Conservation (phyloP, 2,797 vertebrate species). For the Salarias fasciatus region DNA sequence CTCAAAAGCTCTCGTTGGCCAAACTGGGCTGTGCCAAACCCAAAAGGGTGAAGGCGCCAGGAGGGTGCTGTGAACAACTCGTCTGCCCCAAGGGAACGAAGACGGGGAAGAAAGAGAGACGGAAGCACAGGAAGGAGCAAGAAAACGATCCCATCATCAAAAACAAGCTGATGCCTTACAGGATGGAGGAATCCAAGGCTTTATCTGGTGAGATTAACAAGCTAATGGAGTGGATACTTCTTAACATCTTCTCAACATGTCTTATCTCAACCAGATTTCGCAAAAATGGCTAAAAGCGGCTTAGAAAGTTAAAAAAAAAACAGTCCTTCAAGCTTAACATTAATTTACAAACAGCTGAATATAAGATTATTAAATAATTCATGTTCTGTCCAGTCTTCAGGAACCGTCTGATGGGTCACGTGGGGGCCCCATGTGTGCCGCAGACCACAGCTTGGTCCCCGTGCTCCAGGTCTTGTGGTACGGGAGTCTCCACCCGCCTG, state of each 20-base stretch:
- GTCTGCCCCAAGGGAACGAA: slow-evolving; percentile 80
- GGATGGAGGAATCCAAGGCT: slow-evolving; percentile 81
- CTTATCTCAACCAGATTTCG: no score
- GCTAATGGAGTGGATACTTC: not conserved
- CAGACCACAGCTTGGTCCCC: slow-evolving; percentile 91
- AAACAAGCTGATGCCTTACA: slow-evolving; percentile 82
- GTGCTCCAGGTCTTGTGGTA: slow-evolving; percentile 90
- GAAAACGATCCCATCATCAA: slow-evolving; percentile 83
- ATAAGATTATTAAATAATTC: no score
- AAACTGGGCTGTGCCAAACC: slow-evolving; percentile 86
- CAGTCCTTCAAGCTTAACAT: no score
- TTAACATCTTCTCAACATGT: not conserved
- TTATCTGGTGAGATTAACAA: slow-evolving; percentile 81
- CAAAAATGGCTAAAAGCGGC: no score
- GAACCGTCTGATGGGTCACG: slow-evolving; percentile 66
- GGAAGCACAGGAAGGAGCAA: slow-evolving; percentile 73
- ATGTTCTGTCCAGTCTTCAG: slow-evolving; percentile 78
- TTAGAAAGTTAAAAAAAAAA: no score
- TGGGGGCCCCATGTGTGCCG: slow-evolving; percentile 82
- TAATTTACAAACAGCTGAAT: no score
- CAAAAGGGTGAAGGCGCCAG: slow-evolving; percentile 83
- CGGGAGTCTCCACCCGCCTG: slow-evolving; percentile 86
- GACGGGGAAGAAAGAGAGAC: slow-evolving; percentile 73
- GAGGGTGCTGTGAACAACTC: slow-evolving; percentile 90
- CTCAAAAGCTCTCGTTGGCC: slow-evolving; percentile 85